Conservation (phyloP, 1,140 invertebrate species). For the Bombus breviceps region DNA sequence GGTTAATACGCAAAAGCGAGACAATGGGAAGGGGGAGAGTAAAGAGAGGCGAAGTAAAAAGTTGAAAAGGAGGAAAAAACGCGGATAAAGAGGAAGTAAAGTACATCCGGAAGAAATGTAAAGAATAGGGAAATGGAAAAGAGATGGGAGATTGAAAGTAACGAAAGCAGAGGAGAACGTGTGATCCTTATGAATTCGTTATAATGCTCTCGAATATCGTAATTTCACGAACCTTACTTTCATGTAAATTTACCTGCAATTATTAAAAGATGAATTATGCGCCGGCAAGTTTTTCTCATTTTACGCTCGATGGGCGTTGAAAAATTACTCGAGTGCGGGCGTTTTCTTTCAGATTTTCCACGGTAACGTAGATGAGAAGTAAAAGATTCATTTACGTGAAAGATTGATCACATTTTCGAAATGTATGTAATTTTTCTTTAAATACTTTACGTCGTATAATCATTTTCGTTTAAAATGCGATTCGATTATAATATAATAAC, state of each 20-base stretch:
- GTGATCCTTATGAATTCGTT: constrained; percentile 16
- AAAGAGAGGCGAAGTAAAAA: background rate
- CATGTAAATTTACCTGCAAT: constrained; percentile 36
- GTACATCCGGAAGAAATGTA: background rate
- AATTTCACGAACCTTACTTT: constrained; percentile 7
- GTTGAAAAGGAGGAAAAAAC: background rate
- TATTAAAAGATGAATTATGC: constrained; percentile 36
- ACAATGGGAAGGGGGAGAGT: background rate
- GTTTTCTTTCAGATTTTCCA: background rate
- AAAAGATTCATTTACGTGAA: background rate
- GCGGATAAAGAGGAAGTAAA: background rate
- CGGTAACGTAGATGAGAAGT: background rate
- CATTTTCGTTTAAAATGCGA: too few species aligned
- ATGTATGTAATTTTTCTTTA: background rate
- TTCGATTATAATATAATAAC: too few species aligned
- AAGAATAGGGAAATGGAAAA: background rate
- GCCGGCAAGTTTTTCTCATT: constrained; percentile 10
- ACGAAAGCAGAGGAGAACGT: background rate
- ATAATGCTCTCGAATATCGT: background rate
- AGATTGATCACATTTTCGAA: background rate
- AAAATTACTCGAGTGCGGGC: constrained; percentile 9
- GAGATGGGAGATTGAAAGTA: background rate
- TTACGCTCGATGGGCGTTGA: constrained; percentile 14
- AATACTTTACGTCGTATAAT: background rate
- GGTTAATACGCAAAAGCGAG: too few species aligned